Conservation (phyloP, 1,140 invertebrate species). For the Battus philenor region DNA sequence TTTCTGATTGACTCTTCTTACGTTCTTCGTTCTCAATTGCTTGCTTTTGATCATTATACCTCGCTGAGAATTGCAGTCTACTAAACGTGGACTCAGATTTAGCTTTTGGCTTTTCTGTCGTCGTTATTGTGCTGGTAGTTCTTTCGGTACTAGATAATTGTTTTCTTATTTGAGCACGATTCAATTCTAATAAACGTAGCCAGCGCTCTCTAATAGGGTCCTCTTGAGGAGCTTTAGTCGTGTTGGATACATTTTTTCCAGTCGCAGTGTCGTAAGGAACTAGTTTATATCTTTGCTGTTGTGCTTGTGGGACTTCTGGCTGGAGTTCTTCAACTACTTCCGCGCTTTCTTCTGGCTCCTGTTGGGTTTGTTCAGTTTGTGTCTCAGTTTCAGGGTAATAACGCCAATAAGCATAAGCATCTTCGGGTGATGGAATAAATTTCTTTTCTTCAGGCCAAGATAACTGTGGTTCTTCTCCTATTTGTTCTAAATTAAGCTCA, state of each 20-base stretch:
- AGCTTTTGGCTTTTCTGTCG: constrained; percentile 17
- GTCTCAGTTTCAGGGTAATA: constrained; percentile 12
- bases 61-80: constrained; percentile 31
- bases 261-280: constrained; percentile 9
- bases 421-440: constrained; percentile 12
- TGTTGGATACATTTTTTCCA: constrained; percentile 15
- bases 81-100: constrained; percentile 16
- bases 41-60: constrained; percentile 32
- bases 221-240: constrained; percentile 12
- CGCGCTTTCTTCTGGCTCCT: constrained; percentile 8
- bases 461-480: constrained; percentile 6
- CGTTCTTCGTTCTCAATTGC: constrained; percentile 28
- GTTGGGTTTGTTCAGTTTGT: constrained; percentile 17
- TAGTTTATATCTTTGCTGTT: constrained; percentile 8
- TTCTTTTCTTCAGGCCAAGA: neutral
- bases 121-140: constrained; percentile 15
- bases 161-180: constrained; percentile 22
- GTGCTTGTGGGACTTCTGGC: neutral
- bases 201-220: constrained; percentile 27
- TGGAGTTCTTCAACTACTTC: constrained; percentile 16
- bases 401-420: constrained; percentile 3
- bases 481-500: constrained; percentile 5
- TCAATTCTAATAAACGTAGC: constrained; percentile 22
- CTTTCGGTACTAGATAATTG: constrained; percentile 6
- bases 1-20: constrained; percentile 26